A percentile compares a stretch with the other conserved stretches of the same genome.
Conservation (phyloP, 2,797 vertebrate species). For the Gymnothorax reevesii region DNA sequence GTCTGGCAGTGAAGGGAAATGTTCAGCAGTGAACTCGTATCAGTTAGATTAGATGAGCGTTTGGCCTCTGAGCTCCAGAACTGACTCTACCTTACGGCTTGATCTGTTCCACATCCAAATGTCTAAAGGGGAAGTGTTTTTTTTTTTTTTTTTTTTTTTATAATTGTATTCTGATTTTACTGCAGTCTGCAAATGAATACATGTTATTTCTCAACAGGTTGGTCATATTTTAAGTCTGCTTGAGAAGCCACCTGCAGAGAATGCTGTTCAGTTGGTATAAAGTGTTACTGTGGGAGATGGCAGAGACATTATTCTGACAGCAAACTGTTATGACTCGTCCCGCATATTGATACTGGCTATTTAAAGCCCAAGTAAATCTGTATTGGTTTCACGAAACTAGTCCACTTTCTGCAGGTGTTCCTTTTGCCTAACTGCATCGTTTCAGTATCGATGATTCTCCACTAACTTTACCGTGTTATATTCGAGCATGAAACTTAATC, state of each 20-base stretch:
- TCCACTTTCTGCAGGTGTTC: slow-evolving; percentile 2
- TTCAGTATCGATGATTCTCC: neutral
- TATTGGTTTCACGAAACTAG: neutral
- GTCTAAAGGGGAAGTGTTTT: neutral
- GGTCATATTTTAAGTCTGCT: neutral
- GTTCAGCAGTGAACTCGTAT: neutral
- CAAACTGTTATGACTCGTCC: neutral
- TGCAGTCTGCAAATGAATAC: neutral
- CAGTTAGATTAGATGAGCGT: neutral
- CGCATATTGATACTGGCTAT: neutral
- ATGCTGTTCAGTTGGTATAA: neutral
- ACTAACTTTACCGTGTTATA: neutral
- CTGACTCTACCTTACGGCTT: neutral
- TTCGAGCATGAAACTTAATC: neutral
- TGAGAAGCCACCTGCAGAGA: neutral
- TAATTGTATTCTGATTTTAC: neutral
- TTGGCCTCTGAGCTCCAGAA: neutral
- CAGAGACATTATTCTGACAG: neutral
- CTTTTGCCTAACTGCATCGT: neutral
- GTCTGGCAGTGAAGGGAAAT: neutral
- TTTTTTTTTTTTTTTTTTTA: too few relatives aligned
- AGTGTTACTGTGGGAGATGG: neutral
- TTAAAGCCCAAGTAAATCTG: neutral
- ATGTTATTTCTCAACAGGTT: neutral
- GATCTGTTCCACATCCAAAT: neutral